Conservation (phyloP, 2,888 invertebrate species). For the Xestia c-nigrum region DNA sequence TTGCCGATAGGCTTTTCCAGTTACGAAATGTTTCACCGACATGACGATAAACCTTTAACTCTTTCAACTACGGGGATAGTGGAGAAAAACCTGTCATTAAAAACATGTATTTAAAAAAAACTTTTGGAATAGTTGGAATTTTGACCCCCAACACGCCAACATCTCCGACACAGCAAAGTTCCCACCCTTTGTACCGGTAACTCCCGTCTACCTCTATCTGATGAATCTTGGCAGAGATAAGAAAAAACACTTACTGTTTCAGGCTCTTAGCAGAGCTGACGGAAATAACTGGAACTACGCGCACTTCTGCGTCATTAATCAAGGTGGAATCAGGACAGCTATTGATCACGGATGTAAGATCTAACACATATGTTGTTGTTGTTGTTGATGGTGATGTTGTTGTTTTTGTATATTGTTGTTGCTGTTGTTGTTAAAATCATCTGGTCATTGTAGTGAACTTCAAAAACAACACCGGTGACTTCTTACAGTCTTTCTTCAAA, state of each 20-base stretch:
- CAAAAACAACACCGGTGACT: background rate
- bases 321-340: slow-evolving; percentile 92
- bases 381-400: background rate
- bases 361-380: background rate
- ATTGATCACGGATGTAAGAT: slow-evolving; percentile 91
- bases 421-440: background rate
- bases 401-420: background rate
- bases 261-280: slow-evolving; percentile 88
- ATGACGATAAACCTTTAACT: too few species aligned
- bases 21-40: too few species aligned
- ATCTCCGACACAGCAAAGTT: too few species aligned
- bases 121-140: too few species aligned
- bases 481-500: background rate
- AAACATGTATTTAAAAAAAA: too few species aligned
- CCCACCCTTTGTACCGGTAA: too few species aligned
- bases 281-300: slow-evolving; percentile 92
- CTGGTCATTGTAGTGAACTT: background rate
- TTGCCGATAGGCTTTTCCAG: too few species aligned
- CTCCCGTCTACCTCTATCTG: too few species aligned
- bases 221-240: background rate
- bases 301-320: slow-evolving; percentile 92
- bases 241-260: slow-evolving; percentile 36
- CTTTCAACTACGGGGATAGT: too few species aligned
- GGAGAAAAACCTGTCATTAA: too few species aligned
- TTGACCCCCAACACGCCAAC: too few species aligned